These are phyloP conservation scores for Mactromeris polynyma DNA, from an alignment of 2,888 invertebrate species.

Conservation along the genomic window DNA sequence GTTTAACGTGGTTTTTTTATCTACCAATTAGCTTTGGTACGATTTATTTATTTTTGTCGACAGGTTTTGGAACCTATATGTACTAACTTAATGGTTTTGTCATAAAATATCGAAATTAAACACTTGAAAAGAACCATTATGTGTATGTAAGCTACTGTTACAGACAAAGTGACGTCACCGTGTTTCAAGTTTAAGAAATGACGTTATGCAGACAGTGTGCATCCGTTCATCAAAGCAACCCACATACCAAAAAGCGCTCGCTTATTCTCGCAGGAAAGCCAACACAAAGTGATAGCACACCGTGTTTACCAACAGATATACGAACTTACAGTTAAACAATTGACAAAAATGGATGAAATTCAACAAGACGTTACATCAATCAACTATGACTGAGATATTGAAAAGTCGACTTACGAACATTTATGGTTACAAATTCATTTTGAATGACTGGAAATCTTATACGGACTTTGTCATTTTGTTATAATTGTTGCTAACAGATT, in stretches of 20 bases:
- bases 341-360: not conserved
- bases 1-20: not conserved
- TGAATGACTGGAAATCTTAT: not conserved
- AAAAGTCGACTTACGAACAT: slow-evolving; percentile 2
- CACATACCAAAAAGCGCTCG: not conserved
- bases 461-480: not conserved
- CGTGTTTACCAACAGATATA: not conserved
- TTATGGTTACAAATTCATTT: not conserved
- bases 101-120: too few species aligned
- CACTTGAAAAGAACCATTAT: too few species aligned
- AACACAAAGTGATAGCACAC: not conserved
- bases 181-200: too few species aligned
- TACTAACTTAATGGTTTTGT: not conserved
- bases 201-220: too few species aligned
- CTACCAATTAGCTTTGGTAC: not conserved
- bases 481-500: not conserved
- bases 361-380: not conserved
- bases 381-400: not conserved
- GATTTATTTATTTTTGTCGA: slow-evolving; percentile 1
- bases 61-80: not conserved
- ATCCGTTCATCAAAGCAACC: too few species aligned
- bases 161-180: too few species aligned
- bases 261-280: not conserved
- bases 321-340: not conserved
- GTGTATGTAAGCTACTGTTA: too few species aligned